Evolutionary conservation across 1,140 invertebrate species (phyloP).

Genomic region (Helicoverpa zea): DNA sequence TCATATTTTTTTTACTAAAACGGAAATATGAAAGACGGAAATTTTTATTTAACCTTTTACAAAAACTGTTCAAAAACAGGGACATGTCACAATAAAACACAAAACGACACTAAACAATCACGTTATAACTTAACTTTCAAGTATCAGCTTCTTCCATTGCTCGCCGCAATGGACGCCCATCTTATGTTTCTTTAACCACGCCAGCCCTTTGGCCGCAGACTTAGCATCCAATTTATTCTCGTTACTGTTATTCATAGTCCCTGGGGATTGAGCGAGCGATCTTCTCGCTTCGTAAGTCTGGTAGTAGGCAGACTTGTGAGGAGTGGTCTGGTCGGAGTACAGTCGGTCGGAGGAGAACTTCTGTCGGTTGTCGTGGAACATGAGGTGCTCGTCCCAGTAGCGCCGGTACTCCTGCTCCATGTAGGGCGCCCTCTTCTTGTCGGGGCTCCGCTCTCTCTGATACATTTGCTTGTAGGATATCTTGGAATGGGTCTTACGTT

Average conservation of each 20-base stretch:
- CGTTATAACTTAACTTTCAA: conserved; percentile 58
- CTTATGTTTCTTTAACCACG: conserved; percentile 70
- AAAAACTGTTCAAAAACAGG: conserved; percentile 29
- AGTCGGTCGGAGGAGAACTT: conserved; percentile 56
- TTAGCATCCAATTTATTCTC: background rate
- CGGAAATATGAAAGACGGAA: conserved; percentile 19
- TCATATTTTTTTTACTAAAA: background rate
- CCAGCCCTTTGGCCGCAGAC: conserved; percentile 37
- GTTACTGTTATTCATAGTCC: background rate
- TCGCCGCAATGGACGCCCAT: conserved; percentile 61
- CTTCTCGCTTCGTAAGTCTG: conserved; percentile 64
- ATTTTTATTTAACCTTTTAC: conserved; percentile 40
- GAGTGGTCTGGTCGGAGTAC: background rate
- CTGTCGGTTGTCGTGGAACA: conserved; percentile 58
- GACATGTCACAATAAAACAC: conserved; percentile 25
- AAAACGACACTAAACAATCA: conserved; percentile 14
- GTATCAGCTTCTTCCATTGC: conserved; percentile 67
- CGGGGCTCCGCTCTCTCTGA: conserved; percentile 45
- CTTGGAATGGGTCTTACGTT: conserved; percentile 54
- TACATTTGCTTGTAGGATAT: conserved; percentile 42
- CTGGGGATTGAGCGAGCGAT: conserved; percentile 16
- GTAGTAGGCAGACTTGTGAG: conserved; percentile 52
- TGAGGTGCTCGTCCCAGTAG: conserved; percentile 70
- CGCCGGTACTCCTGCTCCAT: conserved; percentile 76
- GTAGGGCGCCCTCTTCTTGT: conserved; percentile 59